Base-by-base conservation (phyloP, 2,888 invertebrate species). In the Corbicula japonica region DNA sequence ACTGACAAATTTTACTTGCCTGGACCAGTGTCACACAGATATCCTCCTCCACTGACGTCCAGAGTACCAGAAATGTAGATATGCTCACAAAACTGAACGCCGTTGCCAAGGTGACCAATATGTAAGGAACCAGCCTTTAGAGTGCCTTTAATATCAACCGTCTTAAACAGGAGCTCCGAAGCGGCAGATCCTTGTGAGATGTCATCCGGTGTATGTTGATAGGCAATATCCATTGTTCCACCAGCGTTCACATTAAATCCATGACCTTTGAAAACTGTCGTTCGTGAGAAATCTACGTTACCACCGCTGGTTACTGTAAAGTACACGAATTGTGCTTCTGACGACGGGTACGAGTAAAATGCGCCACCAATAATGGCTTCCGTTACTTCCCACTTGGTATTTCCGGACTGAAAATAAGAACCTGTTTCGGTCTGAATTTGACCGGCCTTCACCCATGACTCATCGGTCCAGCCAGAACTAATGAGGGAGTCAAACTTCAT, bases 41-140 rank as follows among this genome's bases (percentile, higher is more conserved):
- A 88, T 4, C 89, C 89, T 26, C 88, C 87, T 15, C 82, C 86
- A 1, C 78, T 80, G 0, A 88, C 81, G 30, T 84, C 86, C 18
- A 88, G 35, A 0, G 60, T 71, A 6, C 87, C 87, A 8, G 73
- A 61, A 10, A 86, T 79, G 8, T 44, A 34, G 21, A 79, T 34
- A 30, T 48, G 61, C 65, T 79, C 66, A 46, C 74, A 79, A 34
- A 63, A 60, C 66, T 79, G 79, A 8, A 62, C 65, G 15, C 65
- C 65, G 30, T 70, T 65, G 12, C 61, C 66, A n/a, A 73, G 65
- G 15, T 74, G 74, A 10, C 79, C 79, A 15, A 85, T 41, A 28
- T 76, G 58, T 4, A 88, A 38, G 2, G 87, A 86, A 0, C 88
- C 87, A 10, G 86, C 87, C 30, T 80, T 78, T 2, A 88, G 48